Evolutionary conservation across 2,797 vertebrate species (phyloP), one percentile per base, ranked within the genome.

Genomic region (Cuniculus paca): DNA sequence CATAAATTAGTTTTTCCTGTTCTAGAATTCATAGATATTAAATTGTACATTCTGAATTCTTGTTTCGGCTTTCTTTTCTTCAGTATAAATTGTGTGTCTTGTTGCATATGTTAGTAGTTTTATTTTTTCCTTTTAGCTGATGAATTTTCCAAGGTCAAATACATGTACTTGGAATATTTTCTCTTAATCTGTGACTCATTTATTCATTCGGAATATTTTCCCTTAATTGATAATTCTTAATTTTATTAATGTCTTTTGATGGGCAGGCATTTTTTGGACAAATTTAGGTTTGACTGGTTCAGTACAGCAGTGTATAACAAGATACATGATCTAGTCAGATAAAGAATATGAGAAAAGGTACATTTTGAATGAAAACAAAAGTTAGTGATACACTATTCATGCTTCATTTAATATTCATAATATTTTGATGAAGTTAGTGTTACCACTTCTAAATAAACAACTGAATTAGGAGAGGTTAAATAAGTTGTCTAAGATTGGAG

Each of bases 1-100:
- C 26, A 42, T 78, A 39, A 45, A 11, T 82, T n/a, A 28, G 11
- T 72, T 78, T 72, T 85, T 22, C 24, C 50, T 42, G 5, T 72
- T 68, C 45, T 81, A 78, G n/a, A 94, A 72, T 54, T 82, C 52
- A 34, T 60, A 26, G 56, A 83, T 60, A 94, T 87, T 56, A 68
- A 70, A 61, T 75, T 42, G 50, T 50, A 45, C 34, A 82, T 26
- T 84, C 50, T 85, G 58, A 78, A 78, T 19, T 63, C 13, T 65
- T 6, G 6, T 63, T 88, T 84, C 58, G 34, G 8, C 10, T 50
- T 78, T 36, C 42, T 61, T 36, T 39, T 70, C 28, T 31, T 77
- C n/a, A 54, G 22, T 0, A 28, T 39, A 48, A 56, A 26, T 56
- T 68, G 20, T 87, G 79, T 60, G 10, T 48, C 11, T 34, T 58